Evolutionary conservation across 2,888 invertebrate genomes (phyloP).

Genomic region (Plutella xylostella): DNA sequence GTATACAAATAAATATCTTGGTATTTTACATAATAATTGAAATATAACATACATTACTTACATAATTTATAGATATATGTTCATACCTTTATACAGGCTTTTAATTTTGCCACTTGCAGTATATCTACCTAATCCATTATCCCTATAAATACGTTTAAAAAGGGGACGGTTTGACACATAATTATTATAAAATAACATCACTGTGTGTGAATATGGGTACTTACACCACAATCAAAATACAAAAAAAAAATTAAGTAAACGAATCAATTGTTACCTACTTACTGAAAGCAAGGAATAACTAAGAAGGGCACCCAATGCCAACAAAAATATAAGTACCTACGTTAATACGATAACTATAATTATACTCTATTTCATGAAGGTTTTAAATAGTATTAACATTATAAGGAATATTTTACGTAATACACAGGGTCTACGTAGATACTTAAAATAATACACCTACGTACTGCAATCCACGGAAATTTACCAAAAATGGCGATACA

Average conservation of each 20-base stretch:
- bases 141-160: background rate
- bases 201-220: background rate
- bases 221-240: background rate
- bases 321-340: background rate
- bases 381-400: background rate
- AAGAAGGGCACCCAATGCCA: no score
- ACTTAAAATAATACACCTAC: no score
- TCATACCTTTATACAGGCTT: no score
- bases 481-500: no score
- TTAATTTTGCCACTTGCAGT: no score
- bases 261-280: no score
- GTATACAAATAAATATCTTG: background rate
- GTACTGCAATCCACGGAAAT: no score
- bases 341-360: background rate
- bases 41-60: background rate
- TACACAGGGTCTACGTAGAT: no score
- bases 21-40: background rate
- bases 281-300: no score
- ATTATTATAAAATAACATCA: background rate
- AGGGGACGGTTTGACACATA: slow-evolving; percentile 6
- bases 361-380: background rate
- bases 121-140: slow-evolving; percentile 1
- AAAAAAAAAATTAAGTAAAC: background rate
- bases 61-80: background rate
- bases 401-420: no score